These are phyloP conservation scores for Podilymbus podiceps DNA, from an alignment of 2,113 vertebrate species.

Conservation along the genomic window DNA sequence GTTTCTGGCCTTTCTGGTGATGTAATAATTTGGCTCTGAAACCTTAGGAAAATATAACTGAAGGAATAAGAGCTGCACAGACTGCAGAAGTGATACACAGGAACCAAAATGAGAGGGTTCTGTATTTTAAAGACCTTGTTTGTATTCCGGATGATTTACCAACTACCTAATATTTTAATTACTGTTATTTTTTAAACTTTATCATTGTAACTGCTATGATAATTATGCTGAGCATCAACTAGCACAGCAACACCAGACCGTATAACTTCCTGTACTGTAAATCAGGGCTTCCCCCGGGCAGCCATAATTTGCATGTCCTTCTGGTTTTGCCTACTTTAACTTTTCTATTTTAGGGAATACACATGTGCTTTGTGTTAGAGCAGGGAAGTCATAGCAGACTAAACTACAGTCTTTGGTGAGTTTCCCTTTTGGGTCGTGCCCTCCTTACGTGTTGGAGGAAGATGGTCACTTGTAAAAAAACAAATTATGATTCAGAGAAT, in stretches of 20 bases:
- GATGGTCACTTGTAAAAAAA: conserved; percentile 39
- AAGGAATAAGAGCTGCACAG: not conserved
- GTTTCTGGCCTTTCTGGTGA: not conserved
- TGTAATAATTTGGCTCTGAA: not conserved
- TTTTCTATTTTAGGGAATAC: conserved; percentile 48
- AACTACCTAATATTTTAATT: not conserved
- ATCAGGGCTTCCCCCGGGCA: conserved; percentile 21
- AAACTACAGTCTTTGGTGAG: conserved; percentile 16
- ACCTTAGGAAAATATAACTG: conserved; percentile 2
- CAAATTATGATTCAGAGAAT: conserved; percentile 55
- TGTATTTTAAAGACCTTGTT: not conserved
- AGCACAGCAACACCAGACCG: not conserved
- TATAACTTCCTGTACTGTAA: not conserved
- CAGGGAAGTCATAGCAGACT: conserved; percentile 3
- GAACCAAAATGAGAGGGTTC: not conserved
- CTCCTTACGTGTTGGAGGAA: conserved; percentile 27
- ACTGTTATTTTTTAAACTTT: not conserved
- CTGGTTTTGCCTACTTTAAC: conserved; percentile 35
- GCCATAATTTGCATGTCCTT: conserved; percentile 13
- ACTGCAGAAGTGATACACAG: not conserved
- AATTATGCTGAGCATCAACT: not conserved
- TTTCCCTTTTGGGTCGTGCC: not conserved
- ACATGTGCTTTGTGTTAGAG: conserved; percentile 61
- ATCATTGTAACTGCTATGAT: not conserved
- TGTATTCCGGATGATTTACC: not conserved